Conservation (phyloP, 1,140 invertebrate species). For the Sipha flava region DNA sequence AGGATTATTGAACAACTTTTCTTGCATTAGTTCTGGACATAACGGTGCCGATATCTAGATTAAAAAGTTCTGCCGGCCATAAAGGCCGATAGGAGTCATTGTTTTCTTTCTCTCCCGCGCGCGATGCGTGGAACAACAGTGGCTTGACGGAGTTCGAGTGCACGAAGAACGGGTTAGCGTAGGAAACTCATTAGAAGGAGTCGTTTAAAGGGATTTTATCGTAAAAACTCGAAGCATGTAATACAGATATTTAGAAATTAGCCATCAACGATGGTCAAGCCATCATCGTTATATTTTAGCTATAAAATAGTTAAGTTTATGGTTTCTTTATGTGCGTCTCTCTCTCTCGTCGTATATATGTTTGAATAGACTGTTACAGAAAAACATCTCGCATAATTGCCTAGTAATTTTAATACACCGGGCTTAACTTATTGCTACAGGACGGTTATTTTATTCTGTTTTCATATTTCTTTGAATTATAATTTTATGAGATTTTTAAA, state of each 20-base stretch:
- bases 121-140: not conserved
- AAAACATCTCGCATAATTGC: too few species aligned
- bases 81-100: not conserved
- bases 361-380: too few species aligned
- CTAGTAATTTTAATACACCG: too few species aligned
- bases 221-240: not conserved
- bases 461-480: too few species aligned
- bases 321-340: too few species aligned
- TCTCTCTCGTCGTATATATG: too few species aligned
- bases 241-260: not conserved
- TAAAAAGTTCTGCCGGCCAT: conserved; percentile 21
- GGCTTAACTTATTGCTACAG: too few species aligned
- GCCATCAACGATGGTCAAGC: not conserved
- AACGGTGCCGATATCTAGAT: conserved; percentile 30
- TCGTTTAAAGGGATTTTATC: not conserved
- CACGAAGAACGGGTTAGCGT: not conserved
- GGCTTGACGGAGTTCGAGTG: too few species aligned
- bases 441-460: too few species aligned
- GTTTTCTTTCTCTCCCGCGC: not conserved
- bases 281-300: too few species aligned
- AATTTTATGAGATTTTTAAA: too few species aligned
- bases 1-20: conserved; percentile 28
- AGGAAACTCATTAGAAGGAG: conserved; percentile 17
- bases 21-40: conserved; percentile 15
- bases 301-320: too few species aligned